Conservation (phyloP, 1,140 invertebrate species). For the Archivesica marissinica region DNA sequence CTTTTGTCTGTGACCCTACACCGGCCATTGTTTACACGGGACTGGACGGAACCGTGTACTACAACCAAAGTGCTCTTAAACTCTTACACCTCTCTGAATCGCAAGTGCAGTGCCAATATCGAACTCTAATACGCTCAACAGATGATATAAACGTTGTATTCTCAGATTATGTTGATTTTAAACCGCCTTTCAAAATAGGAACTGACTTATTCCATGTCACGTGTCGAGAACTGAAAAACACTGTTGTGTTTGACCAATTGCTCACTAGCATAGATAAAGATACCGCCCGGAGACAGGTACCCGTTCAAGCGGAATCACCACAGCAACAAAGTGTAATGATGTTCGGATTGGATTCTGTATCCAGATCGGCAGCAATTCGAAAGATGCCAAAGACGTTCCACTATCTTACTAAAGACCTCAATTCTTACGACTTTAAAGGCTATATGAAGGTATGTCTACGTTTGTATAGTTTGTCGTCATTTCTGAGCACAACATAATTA, state of each 20-base stretch:
- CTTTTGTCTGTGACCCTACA: constrained; percentile 86
- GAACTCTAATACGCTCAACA: constrained; percentile 28
- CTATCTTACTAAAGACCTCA: constrained; percentile 84
- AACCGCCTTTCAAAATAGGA: constrained; percentile 74
- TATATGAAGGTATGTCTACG: constrained; percentile 88
- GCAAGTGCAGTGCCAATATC: constrained; percentile 77
- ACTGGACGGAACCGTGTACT: constrained; percentile 70
- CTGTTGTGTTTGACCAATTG: constrained; percentile 71
- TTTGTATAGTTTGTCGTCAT: too few species aligned
- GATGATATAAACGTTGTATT: constrained; percentile 74
- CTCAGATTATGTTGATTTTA: constrained; percentile 75
- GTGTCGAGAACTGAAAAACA: constrained; percentile 80
- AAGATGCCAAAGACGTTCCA: constrained; percentile 90
- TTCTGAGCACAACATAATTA: too few species aligned
- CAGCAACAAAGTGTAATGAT: constrained; percentile 87
- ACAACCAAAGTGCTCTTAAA: constrained; percentile 72
- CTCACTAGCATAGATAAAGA: constrained; percentile 60
- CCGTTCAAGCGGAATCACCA: constrained; percentile 47
- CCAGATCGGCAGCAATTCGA: constrained; percentile 92
- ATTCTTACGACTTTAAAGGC: constrained; percentile 77
- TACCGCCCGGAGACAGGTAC: constrained; percentile 55
- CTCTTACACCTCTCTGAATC: constrained; percentile 68
- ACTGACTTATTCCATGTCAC: constrained; percentile 83
- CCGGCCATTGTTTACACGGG: constrained; percentile 83
- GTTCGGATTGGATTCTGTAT: constrained; percentile 93